A percentile compares a stretch with the other conserved stretches of the same genome.
phyloP scores from a whole-genome alignment of 1,140 invertebrate species.

The Akabosia matsudoensis region DNA sequence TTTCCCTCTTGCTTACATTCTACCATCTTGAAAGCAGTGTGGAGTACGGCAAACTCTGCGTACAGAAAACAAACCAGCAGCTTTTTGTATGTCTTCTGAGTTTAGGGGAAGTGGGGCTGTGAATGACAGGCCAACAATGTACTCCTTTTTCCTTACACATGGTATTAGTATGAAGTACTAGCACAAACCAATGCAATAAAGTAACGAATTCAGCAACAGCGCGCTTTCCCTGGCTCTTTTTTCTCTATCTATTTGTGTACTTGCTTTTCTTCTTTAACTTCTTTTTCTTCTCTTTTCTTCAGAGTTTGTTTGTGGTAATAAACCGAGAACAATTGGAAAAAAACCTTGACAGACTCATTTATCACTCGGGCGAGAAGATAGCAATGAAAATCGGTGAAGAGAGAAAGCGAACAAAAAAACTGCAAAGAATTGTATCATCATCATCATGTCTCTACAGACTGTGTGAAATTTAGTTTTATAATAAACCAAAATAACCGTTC shows the following conservation, averaged over 20 bases:
- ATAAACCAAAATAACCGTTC: neutral
- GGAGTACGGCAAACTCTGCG: neutral
- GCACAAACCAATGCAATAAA: neutral
- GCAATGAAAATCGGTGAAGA: constrained; percentile 17
- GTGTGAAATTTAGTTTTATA: neutral
- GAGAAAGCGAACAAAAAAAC: neutral
- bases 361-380: constrained; percentile 19
- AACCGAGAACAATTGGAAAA: constrained; percentile 23
- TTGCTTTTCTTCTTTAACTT: neutral
- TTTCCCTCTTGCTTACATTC: neutral
- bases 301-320: constrained; percentile 24
- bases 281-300: constrained; percentile 4
- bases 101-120: constrained; percentile 9
- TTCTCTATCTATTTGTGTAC: neutral
- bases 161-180: too few relatives aligned
- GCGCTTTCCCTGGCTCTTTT: neutral
- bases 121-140: constrained; percentile 22
- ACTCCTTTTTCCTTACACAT: neutral
- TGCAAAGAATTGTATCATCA: constrained; percentile 1
- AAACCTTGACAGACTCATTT: constrained; percentile 25
- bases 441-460: neutral
- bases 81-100: constrained; percentile 2
- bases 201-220: constrained; percentile 18
- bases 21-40: neutral
- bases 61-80: neutral